Evolutionary conservation across 2,888 invertebrate species (phyloP).

Genomic region (Mesodorylaimus sp.): DNA sequence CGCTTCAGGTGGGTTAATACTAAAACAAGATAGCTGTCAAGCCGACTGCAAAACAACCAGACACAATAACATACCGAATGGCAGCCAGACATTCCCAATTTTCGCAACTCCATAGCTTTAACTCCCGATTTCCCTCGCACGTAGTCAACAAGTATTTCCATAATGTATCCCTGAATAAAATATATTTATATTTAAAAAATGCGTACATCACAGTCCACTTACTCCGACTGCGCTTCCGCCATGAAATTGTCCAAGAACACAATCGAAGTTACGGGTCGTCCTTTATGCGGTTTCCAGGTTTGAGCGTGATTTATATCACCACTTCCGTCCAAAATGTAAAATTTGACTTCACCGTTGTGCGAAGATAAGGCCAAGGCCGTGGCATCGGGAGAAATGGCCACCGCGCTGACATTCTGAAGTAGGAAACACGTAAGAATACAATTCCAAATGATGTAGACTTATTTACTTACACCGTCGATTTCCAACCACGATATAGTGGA

Average conservation of each 20-base stretch:
- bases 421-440: conserved; percentile 1
- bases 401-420: conserved; percentile 51
- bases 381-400: conserved; percentile 79
- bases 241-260: conserved; percentile 82
- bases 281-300: conserved; percentile 78
- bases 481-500: not conserved
- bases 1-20: no score
- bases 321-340: conserved; percentile 49
- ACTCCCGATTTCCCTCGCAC: conserved; percentile 64
- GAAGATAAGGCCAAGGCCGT: conserved; percentile 78
- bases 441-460: conserved; percentile 12
- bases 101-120: conserved; percentile 81
- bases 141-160: conserved; percentile 92
- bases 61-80: not conserved
- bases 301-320: conserved; percentile 37
- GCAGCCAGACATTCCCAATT: not conserved
- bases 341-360: conserved; percentile 69
- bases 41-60: conserved; percentile 13
- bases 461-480: conserved; percentile 10
- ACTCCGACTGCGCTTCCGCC: conserved; percentile 38
- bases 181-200: not conserved
- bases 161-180: conserved; percentile 47
- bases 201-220: not conserved
- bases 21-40: no score
- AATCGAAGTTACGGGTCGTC: conserved; percentile 64